Conservation (phyloP, 1,140 invertebrate species). For the Hypsibius dujardini region DNA sequence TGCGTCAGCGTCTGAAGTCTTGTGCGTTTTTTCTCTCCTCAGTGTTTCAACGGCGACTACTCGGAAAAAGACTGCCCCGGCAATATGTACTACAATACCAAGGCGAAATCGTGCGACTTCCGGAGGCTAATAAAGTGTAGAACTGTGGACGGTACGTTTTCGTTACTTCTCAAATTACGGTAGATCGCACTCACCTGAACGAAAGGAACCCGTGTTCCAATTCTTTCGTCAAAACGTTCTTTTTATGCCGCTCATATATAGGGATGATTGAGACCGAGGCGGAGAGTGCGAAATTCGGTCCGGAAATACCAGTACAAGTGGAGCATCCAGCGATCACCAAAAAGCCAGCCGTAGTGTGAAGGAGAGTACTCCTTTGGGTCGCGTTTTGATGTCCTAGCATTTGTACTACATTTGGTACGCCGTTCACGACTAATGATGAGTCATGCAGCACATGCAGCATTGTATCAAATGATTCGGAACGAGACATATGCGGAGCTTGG, state of each 20-base stretch:
- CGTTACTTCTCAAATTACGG: background rate
- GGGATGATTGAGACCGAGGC: background rate
- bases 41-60: background rate
- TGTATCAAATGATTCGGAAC: too few relatives aligned
- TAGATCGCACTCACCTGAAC: too few relatives aligned
- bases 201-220: too few relatives aligned
- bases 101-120: background rate
- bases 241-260: background rate
- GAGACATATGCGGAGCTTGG: too few relatives aligned
- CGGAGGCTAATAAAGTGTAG: background rate
- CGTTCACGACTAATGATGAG: too few relatives aligned
- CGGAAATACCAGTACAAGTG: background rate
- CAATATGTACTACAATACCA: slow-evolving; percentile 1
- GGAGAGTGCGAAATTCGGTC: background rate
- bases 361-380: too few relatives aligned
- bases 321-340: background rate
- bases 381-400: too few relatives aligned
- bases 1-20: too few relatives aligned
- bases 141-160: background rate
- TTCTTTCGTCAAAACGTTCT: background rate
- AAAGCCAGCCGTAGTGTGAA: too few relatives aligned
- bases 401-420: too few relatives aligned
- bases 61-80: background rate
- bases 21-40: background rate
- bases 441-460: too few relatives aligned